Percentiles rank a stretch among this genome's conserved stretches.
phyloP scores from a whole-genome alignment of 2,888 invertebrate species.

The Camponotus fellah region DNA sequence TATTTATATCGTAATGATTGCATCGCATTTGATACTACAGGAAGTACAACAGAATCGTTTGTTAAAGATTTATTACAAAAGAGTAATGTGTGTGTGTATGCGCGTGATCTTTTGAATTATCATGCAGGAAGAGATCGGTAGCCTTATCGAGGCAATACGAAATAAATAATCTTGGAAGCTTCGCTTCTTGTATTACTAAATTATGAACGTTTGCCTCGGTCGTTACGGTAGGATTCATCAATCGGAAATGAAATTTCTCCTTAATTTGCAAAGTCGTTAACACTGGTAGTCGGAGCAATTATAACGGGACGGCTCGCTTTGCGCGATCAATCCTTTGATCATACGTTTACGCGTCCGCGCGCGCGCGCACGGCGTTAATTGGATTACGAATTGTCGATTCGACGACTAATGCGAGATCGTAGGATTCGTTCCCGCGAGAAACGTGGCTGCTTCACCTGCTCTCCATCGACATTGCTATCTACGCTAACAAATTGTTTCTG shows the following conservation, averaged over 20 bases:
- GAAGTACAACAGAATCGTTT: slow-evolving; percentile 26
- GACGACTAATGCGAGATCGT: slow-evolving; percentile 68
- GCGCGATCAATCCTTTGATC: slow-evolving; percentile 77
- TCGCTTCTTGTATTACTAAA: not conserved
- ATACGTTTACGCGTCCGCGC: slow-evolving; percentile 12
- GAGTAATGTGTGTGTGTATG: slow-evolving; percentile 11
- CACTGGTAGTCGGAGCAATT: slow-evolving; percentile 67
- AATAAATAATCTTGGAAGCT: slow-evolving; percentile 14
- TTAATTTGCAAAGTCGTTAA: slow-evolving; percentile 75
- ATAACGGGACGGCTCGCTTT: slow-evolving; percentile 73
- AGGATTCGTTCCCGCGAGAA: slow-evolving; percentile 32
- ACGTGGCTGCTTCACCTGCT: slow-evolving; percentile 44
- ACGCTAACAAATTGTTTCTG: slow-evolving; percentile 53
- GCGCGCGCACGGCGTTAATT: slow-evolving; percentile 72
- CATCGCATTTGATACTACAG: slow-evolving; percentile 24
- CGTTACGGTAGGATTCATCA: slow-evolving; percentile 52
- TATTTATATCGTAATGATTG: slow-evolving; percentile 17
- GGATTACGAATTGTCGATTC: slow-evolving; percentile 74
- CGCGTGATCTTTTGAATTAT: slow-evolving; percentile 23
- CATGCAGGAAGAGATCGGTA: slow-evolving; percentile 23
- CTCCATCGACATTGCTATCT: slow-evolving; percentile 24
- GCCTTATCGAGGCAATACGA: not conserved
- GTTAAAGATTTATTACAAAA: slow-evolving; percentile 29
- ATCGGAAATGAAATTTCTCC: slow-evolving; percentile 70
- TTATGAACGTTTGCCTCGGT: slow-evolving; percentile 19